phyloP scores from a whole-genome alignment of 2,797 vertebrate genomes.

The Hirundo rustica region DNA sequence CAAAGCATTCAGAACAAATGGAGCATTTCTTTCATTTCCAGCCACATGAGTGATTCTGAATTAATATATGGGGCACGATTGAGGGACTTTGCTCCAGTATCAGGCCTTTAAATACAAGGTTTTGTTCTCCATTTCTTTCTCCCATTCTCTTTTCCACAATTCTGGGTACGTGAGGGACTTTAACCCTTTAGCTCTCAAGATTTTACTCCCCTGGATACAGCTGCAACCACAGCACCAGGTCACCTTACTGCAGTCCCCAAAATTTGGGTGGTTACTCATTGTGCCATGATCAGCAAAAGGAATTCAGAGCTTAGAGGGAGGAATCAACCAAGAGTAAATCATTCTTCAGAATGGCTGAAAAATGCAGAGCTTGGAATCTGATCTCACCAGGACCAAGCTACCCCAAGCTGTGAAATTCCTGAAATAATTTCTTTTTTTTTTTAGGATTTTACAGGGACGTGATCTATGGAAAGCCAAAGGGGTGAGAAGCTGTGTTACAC shows the following conservation, averaged over 20 bases:
- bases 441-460: rapidly evolving
- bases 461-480: neutral
- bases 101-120: neutral
- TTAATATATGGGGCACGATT: neutral
- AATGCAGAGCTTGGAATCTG: neutral
- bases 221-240: neutral
- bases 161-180: neutral
- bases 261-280: neutral
- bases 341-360: neutral
- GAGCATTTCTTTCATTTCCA: conserved; percentile 9
- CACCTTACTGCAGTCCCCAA: neutral
- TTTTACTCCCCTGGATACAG: neutral
- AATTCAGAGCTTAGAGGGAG: neutral
- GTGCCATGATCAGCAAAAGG: neutral
- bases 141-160: neutral
- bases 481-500: neutral
- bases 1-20: neutral
- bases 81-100: neutral
- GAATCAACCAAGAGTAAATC: neutral
- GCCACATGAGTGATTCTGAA: neutral
- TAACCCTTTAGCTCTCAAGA: neutral
- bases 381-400: neutral
- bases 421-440: neutral
- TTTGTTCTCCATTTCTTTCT: neutral
- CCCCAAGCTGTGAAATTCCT: neutral